These are phyloP conservation scores for Spodoptera litura DNA, from an alignment of 1,140 invertebrate genomes.

Conservation along the genomic window DNA sequence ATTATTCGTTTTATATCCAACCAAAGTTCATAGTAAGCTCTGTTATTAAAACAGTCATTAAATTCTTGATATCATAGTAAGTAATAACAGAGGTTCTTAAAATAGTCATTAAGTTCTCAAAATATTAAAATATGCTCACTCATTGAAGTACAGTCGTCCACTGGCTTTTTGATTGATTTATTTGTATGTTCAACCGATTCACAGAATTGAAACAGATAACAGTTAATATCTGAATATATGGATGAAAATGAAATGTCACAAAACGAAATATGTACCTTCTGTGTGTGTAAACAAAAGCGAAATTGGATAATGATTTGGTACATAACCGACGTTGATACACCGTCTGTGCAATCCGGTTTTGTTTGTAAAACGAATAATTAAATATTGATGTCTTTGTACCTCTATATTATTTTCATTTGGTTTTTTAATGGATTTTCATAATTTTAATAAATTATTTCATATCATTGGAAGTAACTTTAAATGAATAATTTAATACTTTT, in stretches of 20 bases:
- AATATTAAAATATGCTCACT: not conserved
- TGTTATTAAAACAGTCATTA: too few relatives aligned
- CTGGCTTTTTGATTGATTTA: not conserved
- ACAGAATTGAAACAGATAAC: conserved; percentile 12
- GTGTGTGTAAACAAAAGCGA: not conserved
- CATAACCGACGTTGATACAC: not conserved
- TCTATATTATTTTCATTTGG: too few relatives aligned
- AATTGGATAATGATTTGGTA: not conserved
- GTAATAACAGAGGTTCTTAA: too few relatives aligned
- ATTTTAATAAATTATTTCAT: too few relatives aligned
- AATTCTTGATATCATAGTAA: too few relatives aligned
- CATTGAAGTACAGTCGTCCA: not conserved
- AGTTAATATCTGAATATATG: conserved; percentile 1
- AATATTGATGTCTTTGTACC: too few relatives aligned
- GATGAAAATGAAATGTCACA: not conserved
- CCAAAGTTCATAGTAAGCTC: too few relatives aligned
- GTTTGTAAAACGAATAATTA: too few relatives aligned
- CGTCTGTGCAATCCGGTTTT: not conserved
- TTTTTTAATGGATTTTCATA: too few relatives aligned
- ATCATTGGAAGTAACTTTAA: too few relatives aligned
- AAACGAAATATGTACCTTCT: not conserved
- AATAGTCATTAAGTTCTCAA: not conserved
- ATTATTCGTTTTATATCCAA: too few relatives aligned
- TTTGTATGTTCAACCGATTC: conserved; percentile 9
- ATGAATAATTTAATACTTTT: too few relatives aligned